Percentiles rank a stretch among this genome's conserved stretches.
phyloP scores from a whole-genome alignment of 2,113 vertebrate species.

The Pseudopodoces humilis region DNA sequence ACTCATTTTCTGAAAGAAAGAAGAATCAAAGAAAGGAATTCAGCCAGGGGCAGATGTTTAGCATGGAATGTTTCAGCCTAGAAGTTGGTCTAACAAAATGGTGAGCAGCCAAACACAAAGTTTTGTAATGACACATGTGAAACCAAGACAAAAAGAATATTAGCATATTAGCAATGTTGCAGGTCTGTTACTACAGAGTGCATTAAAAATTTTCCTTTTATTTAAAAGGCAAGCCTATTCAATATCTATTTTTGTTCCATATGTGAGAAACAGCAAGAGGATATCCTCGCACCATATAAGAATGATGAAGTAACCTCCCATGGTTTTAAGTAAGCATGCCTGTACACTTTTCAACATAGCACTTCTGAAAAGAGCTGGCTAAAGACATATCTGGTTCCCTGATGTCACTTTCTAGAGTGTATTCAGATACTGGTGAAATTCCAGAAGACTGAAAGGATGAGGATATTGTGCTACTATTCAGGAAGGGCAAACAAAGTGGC shows the following conservation, averaged over 20 bases:
- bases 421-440: not conserved
- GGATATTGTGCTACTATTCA: not conserved
- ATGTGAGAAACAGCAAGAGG: not conserved
- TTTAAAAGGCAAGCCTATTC: not conserved
- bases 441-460: not conserved
- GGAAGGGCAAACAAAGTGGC: not conserved
- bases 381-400: not conserved
- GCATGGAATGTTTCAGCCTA: not conserved
- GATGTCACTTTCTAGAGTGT: not conserved
- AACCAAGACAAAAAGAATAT: conserved; percentile 4
- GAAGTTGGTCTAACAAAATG: not conserved
- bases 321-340: not conserved
- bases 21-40: conserved; percentile 44
- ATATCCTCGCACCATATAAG: not conserved
- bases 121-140: not conserved
- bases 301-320: not conserved
- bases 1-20: conserved; percentile 51
- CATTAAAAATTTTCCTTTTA: not conserved
- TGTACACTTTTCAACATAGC: not conserved
- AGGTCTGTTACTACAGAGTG: not conserved
- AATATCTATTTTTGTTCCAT: not conserved
- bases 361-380: not conserved
- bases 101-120: conserved; percentile 1
- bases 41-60: conserved; percentile 50
- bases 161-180: not conserved